Base-by-base conservation (phyloP, 2,888 invertebrate genomes). In the Drosophila setosimentum region DNA sequence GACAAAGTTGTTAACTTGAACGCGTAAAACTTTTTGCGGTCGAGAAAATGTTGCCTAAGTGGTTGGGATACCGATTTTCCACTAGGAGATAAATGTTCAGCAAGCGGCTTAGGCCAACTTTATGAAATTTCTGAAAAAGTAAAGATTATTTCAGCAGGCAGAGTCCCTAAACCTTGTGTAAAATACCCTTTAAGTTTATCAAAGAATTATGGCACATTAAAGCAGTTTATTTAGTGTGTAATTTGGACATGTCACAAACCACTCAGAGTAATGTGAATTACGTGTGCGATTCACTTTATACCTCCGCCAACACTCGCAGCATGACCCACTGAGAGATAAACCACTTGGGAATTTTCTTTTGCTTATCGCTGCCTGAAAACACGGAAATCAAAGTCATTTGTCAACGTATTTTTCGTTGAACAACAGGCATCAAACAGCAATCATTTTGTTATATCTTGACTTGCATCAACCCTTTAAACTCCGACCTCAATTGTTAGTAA, bases 241-340 rank as follows among this genome's bases (percentile, higher is more conserved):
- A 51, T 57, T 78, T 32, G 59, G n/a, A 27, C 48, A 49, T 78
- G 61, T 54, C 71, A 64, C 66, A 79, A 73, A 65, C 65, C 55
- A 60, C 53, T 60, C 30, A 58, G 54, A 45, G 50, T 76, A 68
- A 79, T 80, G 62, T 48, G 57, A 58, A 65, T 72, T 55, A 67
- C 73, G 68, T 81, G 82, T 68, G 54, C 57, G 60, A 69, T 77
- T 77, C 53, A 73, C 45, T 66, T 70, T 64, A 74, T 21, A 32
- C 16, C 45, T 54, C 21, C 11, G n/a, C 21, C 7, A 29, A 53
- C 50, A 78, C 67, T 67, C 64, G 58, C 54, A 51, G 33, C 24
- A 13, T 48, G 5, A 32, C n/a, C 59, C 58, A 30, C 48, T 45
- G 48, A 37, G 58, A 50, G 48, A 53, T 33, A 40, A 57, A 30